These are phyloP conservation scores for Epistrophe grossulariae DNA, from an alignment of 2,888 invertebrate species.

Conservation along the genomic window DNA sequence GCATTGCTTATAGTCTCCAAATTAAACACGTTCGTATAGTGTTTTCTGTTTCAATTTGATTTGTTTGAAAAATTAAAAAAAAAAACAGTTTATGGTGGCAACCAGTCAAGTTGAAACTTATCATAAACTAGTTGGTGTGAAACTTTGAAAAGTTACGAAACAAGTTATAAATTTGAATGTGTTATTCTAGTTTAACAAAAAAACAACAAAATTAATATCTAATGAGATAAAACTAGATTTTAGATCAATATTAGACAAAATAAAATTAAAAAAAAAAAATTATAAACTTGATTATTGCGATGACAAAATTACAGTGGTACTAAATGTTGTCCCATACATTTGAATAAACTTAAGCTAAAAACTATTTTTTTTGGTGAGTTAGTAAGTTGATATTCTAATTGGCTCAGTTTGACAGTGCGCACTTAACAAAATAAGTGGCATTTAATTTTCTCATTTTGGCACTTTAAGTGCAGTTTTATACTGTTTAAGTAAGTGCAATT, in stretches of 20 bases:
- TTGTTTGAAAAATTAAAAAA: background rate
- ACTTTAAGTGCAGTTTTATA: no score
- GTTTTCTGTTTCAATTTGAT: background rate
- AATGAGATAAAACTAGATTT: constrained; percentile 3
- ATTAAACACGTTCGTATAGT: background rate
- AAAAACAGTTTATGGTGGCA: background rate
- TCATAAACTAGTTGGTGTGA: constrained; percentile 21
- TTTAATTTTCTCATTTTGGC: no score
- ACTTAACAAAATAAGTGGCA: no score
- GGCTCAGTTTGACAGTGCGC: no score
- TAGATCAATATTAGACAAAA: background rate
- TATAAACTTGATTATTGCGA: background rate
- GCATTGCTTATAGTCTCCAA: background rate
- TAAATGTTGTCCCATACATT: background rate
- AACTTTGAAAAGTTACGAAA: constrained; percentile 8
- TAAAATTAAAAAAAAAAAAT: background rate
- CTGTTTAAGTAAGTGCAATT: no score
- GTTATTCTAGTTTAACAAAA: constrained; percentile 5
- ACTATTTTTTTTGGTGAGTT: no score
- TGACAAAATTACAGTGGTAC: background rate
- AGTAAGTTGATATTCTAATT: no score
- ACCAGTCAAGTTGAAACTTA: constrained; percentile 16
- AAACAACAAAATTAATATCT: background rate
- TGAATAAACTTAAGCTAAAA: background rate
- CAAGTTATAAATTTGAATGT: constrained; percentile 9